Evolutionary conservation across 1,140 invertebrate genomes (phyloP).

Genomic region (Thaumetopoea pityocampa): DNA sequence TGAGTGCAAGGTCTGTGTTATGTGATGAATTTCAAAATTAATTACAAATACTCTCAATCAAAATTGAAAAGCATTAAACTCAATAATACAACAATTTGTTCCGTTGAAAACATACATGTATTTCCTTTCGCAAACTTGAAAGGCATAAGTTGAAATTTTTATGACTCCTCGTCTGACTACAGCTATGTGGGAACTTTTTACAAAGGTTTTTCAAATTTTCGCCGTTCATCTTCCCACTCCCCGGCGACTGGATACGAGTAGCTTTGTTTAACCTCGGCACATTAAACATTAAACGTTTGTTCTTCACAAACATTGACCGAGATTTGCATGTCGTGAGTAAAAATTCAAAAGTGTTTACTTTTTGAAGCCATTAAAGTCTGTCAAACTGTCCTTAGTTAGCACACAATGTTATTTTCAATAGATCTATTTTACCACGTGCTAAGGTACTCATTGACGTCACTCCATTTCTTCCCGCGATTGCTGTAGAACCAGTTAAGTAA

Average conservation of each 20-base stretch:
- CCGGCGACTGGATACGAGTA: conserved; percentile 27
- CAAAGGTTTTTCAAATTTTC: conserved; percentile 48
- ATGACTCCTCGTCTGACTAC: conserved; percentile 44
- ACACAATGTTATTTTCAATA: too few species aligned
- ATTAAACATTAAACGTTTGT: conserved; percentile 41
- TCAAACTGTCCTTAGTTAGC: too few species aligned
- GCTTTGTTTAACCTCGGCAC: conserved; percentile 30
- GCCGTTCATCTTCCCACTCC: conserved; percentile 38
- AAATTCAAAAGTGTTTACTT: too few species aligned
- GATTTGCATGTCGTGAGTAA: conserved; percentile 29
- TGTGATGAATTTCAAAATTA: too few species aligned
- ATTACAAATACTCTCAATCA: conserved; percentile 17
- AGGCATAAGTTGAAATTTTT: conserved; percentile 50
- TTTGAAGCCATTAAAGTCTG: too few species aligned
- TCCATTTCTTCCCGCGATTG: too few species aligned
- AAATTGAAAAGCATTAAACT: conserved; percentile 20
- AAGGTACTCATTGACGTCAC: too few species aligned
- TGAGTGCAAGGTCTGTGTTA: too few species aligned
- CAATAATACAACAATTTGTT: conserved; percentile 20
- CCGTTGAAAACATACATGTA: conserved; percentile 29
- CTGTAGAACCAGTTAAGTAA: too few species aligned
- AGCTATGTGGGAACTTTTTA: conserved; percentile 41
- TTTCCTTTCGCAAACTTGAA: conserved; percentile 45
- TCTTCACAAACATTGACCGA: conserved; percentile 31
- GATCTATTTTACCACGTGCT: too few species aligned